Percentiles rank a stretch among this genome's conserved stretches.
Evolutionary conservation across 2,888 invertebrate species (phyloP).

Genomic region (Acronicta psi): DNA sequence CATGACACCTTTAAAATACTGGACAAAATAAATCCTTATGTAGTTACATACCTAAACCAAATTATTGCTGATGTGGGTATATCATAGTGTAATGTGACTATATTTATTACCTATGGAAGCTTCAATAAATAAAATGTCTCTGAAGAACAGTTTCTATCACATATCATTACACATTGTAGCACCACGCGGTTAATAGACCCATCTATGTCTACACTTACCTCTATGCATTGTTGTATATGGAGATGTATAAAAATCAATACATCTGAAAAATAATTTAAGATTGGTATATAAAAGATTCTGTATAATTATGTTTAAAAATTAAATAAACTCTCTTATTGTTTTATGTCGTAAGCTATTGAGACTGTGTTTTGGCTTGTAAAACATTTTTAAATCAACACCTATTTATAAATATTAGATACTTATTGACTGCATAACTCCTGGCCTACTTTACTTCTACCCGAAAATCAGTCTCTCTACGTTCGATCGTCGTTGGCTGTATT

Average conservation of each 20-base stretch:
- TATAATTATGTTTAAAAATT: constrained; percentile 87
- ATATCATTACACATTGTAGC: constrained; percentile 88
- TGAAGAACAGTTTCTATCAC: constrained; percentile 88
- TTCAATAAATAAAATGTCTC: constrained; percentile 88
- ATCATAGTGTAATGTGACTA: constrained; percentile 78
- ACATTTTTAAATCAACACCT: constrained; percentile 80
- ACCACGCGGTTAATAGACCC: constrained; percentile 89
- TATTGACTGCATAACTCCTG: constrained; percentile 84
- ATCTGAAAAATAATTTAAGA: constrained; percentile 88
- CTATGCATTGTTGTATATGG: constrained; percentile 87
- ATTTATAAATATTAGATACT: constrained; percentile 72
- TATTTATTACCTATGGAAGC: constrained; percentile 85
- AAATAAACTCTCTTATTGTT: constrained; percentile 88
- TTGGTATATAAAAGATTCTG: constrained; percentile 87
- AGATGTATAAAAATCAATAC: constrained; percentile 88
- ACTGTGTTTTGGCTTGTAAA: constrained; percentile 84
- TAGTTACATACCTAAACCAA: constrained; percentile 79
- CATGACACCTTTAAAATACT: constrained; percentile 67
- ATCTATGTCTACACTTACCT: constrained; percentile 86
- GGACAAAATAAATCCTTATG: constrained; percentile 75
- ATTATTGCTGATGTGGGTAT: constrained; percentile 81
- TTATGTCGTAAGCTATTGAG: constrained; percentile 84
- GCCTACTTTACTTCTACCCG: constrained; percentile 86
- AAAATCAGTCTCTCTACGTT: constrained; percentile 87
- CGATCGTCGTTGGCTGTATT: constrained; percentile 79